These are phyloP conservation scores for Steinernema hermaphroditum DNA, from an alignment of 2,888 invertebrate genomes.

Conservation along the genomic window DNA sequence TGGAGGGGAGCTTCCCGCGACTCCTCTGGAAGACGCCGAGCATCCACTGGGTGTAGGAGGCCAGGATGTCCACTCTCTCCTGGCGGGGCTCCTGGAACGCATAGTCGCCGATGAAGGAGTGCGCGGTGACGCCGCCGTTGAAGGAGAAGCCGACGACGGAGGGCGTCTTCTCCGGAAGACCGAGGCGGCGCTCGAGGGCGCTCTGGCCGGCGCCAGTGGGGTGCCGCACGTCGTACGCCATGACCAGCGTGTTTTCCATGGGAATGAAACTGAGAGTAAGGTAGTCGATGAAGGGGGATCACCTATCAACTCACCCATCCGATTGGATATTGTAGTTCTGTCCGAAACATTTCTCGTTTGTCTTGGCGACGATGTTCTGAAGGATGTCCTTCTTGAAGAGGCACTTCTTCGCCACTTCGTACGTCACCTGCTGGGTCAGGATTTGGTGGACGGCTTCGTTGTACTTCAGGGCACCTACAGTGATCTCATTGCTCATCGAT, in stretches of 20 bases:
- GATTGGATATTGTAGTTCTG: not conserved
- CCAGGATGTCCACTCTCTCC: slow-evolving; percentile 6
- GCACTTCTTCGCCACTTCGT: not conserved
- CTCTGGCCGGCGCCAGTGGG: slow-evolving; percentile 34
- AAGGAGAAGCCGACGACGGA: not conserved
- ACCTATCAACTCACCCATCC: not conserved
- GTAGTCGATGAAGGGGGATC: not conserved
- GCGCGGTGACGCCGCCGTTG: not conserved
- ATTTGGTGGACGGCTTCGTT: not conserved
- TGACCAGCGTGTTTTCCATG: slow-evolving; percentile 14
- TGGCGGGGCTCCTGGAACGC: not conserved
- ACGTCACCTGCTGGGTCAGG: not conserved
- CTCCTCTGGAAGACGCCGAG: slow-evolving; percentile 28
- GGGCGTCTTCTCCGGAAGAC: not conserved
- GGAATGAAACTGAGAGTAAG: slow-evolving; percentile 3
- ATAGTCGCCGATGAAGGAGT: not conserved
- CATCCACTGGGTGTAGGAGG: slow-evolving; percentile 28
- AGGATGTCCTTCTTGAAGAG: not conserved
- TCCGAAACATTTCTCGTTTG: slow-evolving; percentile 34
- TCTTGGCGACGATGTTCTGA: slow-evolving; percentile 40
- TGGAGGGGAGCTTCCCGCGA: slow-evolving; percentile 25
- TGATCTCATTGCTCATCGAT: not conserved
- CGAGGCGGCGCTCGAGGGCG: not conserved
- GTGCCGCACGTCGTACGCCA: not conserved
- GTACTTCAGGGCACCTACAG: not conserved